Evolutionary conservation across 2,797 vertebrate species (phyloP), one percentile per base, ranked within the genome.

Genomic region (Falco columbarius): DNA sequence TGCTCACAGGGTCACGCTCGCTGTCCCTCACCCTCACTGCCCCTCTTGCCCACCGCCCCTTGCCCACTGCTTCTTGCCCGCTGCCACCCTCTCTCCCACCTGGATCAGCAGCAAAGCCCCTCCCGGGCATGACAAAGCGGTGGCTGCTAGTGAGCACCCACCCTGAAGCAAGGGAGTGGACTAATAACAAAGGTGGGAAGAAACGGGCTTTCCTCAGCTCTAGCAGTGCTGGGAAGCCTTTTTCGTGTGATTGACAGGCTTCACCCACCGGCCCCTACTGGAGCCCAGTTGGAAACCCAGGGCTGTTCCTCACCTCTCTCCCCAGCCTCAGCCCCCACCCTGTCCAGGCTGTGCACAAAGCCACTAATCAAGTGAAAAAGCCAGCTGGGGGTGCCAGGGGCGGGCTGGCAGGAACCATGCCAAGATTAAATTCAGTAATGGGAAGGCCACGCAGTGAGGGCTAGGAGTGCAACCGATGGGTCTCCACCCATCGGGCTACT

Each of bases 371-470:
- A 34, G 59, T n/a, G 59, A 47, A 89, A 89, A 54, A 90, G 71
- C n/a, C 93, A 82, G 61, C 29, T 36, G 82, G 86, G 74, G 51
- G 68, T 75, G 84, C 84, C 92, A 93, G 90, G 74, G 59, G 81
- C 94, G 81, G 46, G 77, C 83, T 86, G 89, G 71, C 54, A 74
- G 55, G 72, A 44, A 6, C 56, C 42, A 9, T 17, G 27, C 74
- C 65, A 59, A 80, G 49, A 87, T 92, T 77, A 80, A 95, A 85
- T 61, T 66, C 93, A 55, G 88, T 75, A 29, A 17, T 2, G 4
- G 54, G 66, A 91, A 95, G 81, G 40, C 77, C 90, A 71, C 58
- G 63, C 26, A 86, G 71, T 19, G 93, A 86, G 65, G 56, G 77
- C 52, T 20, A 72, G 84, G n/a, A 74, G 46, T 24, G 34, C 68